Percentiles rank a stretch among this genome's conserved stretches.
Conservation (phyloP, 2,113 vertebrate species). For the Alouatta palliata region DNA sequence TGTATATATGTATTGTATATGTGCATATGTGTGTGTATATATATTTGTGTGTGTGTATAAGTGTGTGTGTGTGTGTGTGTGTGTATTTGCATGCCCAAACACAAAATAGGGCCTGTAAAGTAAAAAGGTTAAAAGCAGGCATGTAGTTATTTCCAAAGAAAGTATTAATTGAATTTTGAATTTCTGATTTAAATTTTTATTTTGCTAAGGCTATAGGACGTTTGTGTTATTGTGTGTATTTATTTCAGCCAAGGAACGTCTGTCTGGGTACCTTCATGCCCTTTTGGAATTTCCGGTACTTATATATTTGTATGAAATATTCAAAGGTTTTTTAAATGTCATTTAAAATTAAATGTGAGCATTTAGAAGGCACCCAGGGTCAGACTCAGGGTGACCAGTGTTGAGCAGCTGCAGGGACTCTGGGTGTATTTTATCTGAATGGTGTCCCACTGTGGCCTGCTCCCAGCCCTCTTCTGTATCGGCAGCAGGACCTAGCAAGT, state of each 20-base stretch:
- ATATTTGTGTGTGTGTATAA: too few species aligned
- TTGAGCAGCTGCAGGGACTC: neutral
- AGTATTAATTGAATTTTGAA: neutral
- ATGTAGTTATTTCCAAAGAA: neutral
- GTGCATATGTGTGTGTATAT: too few species aligned
- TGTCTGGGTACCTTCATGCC: neutral
- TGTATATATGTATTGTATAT: too few species aligned
- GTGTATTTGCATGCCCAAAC: neutral
- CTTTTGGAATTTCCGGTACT: neutral
- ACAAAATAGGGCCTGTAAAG: neutral
- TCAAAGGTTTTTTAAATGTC: neutral
- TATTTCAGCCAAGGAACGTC: neutral
- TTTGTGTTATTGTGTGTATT: neutral
- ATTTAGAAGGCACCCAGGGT: neutral
- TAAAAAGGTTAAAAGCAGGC: slow-evolving; percentile 5
- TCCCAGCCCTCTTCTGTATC: neutral
- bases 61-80: too few species aligned
- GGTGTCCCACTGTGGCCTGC: neutral
- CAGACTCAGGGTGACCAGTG: neutral
- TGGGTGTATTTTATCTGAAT: neutral
- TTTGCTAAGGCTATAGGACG: neutral
- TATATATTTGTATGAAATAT: neutral
- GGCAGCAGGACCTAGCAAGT: neutral
- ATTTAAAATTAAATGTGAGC: neutral
- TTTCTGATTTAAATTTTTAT: neutral